Percentiles rank a stretch among this genome's conserved stretches.
Conservation (phyloP, 2,113 vertebrate species). For the Notothenia coriiceps region DNA sequence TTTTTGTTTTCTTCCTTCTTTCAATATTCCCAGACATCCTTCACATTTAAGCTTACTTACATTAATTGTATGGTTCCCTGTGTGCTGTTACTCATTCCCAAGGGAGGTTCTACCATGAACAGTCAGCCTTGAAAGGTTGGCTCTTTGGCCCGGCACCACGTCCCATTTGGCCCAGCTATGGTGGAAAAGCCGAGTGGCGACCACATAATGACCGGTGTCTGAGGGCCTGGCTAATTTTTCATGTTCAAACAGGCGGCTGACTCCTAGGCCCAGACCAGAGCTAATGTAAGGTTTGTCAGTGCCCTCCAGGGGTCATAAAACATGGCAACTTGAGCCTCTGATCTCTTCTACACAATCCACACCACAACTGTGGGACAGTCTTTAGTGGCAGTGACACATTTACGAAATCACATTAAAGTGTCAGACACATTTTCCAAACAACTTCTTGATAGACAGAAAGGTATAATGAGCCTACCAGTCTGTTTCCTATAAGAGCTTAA, state of each 20-base stretch:
- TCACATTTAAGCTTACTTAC: conserved; percentile 49
- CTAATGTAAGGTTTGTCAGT: conserved; percentile 75
- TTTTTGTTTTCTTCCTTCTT: conserved; percentile 31
- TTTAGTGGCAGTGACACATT: conserved; percentile 35
- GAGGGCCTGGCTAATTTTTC: conserved; percentile 82
- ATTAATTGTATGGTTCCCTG: conserved; percentile 77
- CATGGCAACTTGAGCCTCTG: conserved; percentile 61
- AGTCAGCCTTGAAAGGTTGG: conserved; percentile 75
- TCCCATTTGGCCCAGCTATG: conserved; percentile 77
- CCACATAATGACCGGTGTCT: conserved; percentile 83
- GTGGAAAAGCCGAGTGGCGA: conserved; percentile 77
- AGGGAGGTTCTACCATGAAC: conserved; percentile 73
- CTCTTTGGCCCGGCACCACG: conserved; percentile 64
- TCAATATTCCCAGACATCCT: conserved; percentile 31
- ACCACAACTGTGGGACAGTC: conserved; percentile 30
- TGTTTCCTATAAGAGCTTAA: not conserved
- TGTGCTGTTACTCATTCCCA: conserved; percentile 60
- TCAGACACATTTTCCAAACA: conserved; percentile 33
- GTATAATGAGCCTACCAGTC: conserved; percentile 9
- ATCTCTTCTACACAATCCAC: conserved; percentile 59
- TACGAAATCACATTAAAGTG: conserved; percentile 33
- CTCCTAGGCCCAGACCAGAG: conserved; percentile 66
- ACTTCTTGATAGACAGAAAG: not conserved
- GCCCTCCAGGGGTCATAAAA: conserved; percentile 76
- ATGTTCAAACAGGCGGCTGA: conserved; percentile 78